Conservation (phyloP, 2,888 invertebrate species). For the Notodonta dromedarius region DNA sequence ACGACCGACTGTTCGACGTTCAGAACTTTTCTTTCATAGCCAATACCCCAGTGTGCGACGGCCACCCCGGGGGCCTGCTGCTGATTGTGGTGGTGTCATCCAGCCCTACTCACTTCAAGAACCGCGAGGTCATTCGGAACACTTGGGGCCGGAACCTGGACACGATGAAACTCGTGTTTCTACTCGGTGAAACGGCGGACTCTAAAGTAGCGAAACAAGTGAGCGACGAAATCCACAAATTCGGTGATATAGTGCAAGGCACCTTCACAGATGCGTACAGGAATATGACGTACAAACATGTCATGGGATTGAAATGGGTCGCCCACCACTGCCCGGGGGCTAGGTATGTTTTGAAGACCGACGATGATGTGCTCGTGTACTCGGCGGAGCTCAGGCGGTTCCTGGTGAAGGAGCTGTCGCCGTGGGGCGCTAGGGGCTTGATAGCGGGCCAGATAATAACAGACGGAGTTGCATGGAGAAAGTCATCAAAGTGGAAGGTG, state of each 20-base stretch:
- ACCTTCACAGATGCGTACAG: slow-evolving; percentile 90
- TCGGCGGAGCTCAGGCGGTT: slow-evolving; percentile 85
- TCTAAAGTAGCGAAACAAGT: slow-evolving; percentile 60
- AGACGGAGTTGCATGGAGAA: slow-evolving; percentile 83
- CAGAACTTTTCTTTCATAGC: slow-evolving; percentile 86
- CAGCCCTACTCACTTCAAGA: slow-evolving; percentile 86
- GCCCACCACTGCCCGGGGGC: slow-evolving; percentile 88
- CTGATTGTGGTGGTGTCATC: slow-evolving; percentile 88
- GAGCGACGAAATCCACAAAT: slow-evolving; percentile 79
- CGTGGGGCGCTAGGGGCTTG: slow-evolving; percentile 84
- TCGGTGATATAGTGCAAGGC: slow-evolving; percentile 90
- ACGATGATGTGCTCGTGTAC: slow-evolving; percentile 91
- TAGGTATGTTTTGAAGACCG: slow-evolving; percentile 88
- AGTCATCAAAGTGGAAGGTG: slow-evolving; percentile 91
- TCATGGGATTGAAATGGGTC: slow-evolving; percentile 92
- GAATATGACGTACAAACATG: slow-evolving; percentile 94
- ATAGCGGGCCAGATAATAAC: slow-evolving; percentile 86
- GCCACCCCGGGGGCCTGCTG: slow-evolving; percentile 69
- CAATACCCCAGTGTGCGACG: slow-evolving; percentile 82
- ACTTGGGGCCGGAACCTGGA: slow-evolving; percentile 88
- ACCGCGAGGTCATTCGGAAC: slow-evolving; percentile 86
- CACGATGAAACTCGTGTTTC: slow-evolving; percentile 85
- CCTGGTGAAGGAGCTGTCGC: slow-evolving; percentile 82
- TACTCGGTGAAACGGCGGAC: slow-evolving; percentile 81
- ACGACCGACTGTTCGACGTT: slow-evolving; percentile 80